A percentile compares a stretch with the other conserved stretches of the same genome.
Conservation (phyloP, 35 echinoderm and acorn worm genomes). For the Chiridota heheva region DNA sequence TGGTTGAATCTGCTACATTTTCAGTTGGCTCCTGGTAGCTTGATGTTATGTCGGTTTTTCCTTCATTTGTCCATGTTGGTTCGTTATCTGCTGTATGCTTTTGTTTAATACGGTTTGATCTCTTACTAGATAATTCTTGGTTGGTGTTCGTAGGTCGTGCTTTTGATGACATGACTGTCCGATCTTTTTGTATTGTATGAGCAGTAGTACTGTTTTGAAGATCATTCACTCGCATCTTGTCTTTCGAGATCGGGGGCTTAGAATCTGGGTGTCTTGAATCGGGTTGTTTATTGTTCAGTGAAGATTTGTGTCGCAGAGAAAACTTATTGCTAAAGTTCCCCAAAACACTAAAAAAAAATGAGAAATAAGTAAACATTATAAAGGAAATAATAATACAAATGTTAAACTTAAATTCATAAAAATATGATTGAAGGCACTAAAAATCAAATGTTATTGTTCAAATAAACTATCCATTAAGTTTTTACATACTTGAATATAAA, state of each 20-base stretch:
- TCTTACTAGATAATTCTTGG: background rate
- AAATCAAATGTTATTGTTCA: too few species aligned
- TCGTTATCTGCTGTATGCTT: slow-evolving; percentile 2
- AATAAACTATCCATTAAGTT: too few species aligned
- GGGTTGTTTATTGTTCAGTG: slow-evolving; percentile 30
- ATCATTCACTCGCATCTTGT: slow-evolving; percentile 46
- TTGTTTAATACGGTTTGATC: slow-evolving; percentile 20
- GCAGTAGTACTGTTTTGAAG: slow-evolving; percentile 48
- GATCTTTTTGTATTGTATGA: too few species aligned
- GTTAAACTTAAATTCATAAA: too few species aligned
- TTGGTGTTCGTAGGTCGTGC: too few species aligned
- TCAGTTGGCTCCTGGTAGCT: slow-evolving; percentile 2
- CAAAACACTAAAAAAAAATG: slow-evolving; percentile 1
- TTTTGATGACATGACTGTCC: too few species aligned
- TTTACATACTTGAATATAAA: too few species aligned
- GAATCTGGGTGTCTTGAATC: slow-evolving; percentile 38
- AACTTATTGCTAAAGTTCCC: slow-evolving; percentile 30
- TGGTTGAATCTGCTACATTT: background rate
- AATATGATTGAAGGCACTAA: too few species aligned
- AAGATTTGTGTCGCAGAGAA: slow-evolving; percentile 23
- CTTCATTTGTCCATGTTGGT: background rate
- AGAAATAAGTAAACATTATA: too few species aligned
- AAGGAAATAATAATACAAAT: too few species aligned
- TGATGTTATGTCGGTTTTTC: slow-evolving; percentile 1
- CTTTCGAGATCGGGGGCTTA: slow-evolving; percentile 7